Base-by-base conservation (phyloP, 2,888 invertebrate species). In the Tinea semifulvella region DNA sequence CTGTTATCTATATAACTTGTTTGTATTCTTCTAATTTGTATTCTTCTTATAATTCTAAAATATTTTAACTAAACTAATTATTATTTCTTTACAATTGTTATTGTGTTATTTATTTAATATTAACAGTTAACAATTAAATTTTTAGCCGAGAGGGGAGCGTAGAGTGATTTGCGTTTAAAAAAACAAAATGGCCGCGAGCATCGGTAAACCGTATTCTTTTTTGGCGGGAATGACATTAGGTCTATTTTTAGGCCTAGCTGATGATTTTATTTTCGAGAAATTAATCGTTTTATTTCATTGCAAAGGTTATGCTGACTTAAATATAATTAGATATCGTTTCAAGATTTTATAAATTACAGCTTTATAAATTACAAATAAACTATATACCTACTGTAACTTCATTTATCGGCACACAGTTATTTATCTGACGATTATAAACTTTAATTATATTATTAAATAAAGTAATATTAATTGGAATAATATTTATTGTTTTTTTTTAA, bases 141-240 rank as follows among this genome's bases (percentile, higher is more conserved):
- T 75, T 69, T 81, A 80, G 80, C 72, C 63, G 77, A 63, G 76
- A 79, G 81, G 74, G 79, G 75, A 74, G 69, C 77, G 57, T 80
- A 77, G 71, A 68, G 62, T 61, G 58, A 65, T 72, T 22, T 7
- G 14, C 2, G 19, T 11, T 13, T 5, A 22, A 5, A 26, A 27
- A 4, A 72, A 59, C 13, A 25, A 65, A 63, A 63, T 58, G 62
- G 63, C 68, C 66, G 57, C 60, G 58, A 60, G 56, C 52, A 68
- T 69, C 71, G 80, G 81, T 81, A 81, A 80, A 66, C 63, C 51
- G 59, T 59, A 53, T 66, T 13, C 11, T 20, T 42, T 56, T 63
- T 61, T 63, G 53, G 60, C 62, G 64, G 60, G 62, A 65, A 65
- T 67, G 66, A 61, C 48, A 56, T 57, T 27, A 62, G 65, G 66